Evolutionary conservation across 1,140 invertebrate genomes (phyloP).

Genomic region (Cotesia glomerata): DNA sequence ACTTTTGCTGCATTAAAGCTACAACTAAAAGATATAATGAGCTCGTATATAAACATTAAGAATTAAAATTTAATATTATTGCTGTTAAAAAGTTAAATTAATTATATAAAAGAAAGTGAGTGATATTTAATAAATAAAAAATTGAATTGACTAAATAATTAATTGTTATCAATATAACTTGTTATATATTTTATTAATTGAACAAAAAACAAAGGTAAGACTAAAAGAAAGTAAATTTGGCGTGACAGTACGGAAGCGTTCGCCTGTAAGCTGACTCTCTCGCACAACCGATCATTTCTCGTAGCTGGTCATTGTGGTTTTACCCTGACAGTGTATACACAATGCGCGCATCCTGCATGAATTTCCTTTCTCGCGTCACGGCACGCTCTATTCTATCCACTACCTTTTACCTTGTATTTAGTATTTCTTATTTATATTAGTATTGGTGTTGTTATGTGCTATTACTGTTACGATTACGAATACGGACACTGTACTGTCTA

Average conservation of each 20-base stretch:
- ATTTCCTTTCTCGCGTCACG: conserved; percentile 33
- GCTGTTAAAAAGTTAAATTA: no score
- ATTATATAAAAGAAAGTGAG: no score
- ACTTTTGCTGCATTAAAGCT: not conserved
- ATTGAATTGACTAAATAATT: no score
- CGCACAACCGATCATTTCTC: conserved; percentile 17
- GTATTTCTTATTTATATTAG: no score
- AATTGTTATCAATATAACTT: not conserved
- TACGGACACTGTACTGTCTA: not conserved
- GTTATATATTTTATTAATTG: not conserved
- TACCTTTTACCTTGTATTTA: not conserved
- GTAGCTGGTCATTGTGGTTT: conserved; percentile 35
- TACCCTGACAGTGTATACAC: conserved; percentile 4
- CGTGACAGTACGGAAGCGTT: conserved; percentile 24
- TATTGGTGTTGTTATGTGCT: no score
- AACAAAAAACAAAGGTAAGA: not conserved
- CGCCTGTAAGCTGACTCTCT: conserved; percentile 26
- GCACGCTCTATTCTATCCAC: not conserved
- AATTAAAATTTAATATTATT: not conserved
- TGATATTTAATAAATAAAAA: no score
- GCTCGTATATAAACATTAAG: not conserved
- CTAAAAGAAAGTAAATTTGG: conserved; percentile 24
- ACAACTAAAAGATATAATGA: not conserved
- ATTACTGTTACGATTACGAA: not conserved
- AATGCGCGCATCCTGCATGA: conserved; percentile 31